A percentile compares a stretch with the other conserved stretches of the same genome.
Evolutionary conservation across 2,797 vertebrate species (phyloP).

Genomic region (Echeneis naucrates): DNA sequence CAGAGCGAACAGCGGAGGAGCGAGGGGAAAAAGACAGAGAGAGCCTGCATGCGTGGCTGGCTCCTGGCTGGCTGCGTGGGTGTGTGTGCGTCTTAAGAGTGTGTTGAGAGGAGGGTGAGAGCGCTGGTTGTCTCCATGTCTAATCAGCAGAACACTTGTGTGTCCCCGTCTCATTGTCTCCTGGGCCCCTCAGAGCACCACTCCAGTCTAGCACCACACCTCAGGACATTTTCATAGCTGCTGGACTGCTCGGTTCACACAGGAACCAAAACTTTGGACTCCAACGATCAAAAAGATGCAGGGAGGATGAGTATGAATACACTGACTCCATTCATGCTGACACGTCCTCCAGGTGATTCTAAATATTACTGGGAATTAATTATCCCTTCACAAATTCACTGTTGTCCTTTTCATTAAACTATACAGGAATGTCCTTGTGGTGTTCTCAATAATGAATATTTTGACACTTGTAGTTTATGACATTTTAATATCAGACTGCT

Average conservation of each 20-base stretch:
- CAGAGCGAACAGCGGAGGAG: slow-evolving; percentile 22
- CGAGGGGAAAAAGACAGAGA: slow-evolving; percentile 45
- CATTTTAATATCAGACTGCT: slow-evolving; percentile 31
- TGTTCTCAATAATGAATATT: background rate
- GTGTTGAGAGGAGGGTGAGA: slow-evolving; percentile 81
- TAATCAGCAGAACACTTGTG: slow-evolving; percentile 85
- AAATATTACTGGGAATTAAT: slow-evolving; percentile 27
- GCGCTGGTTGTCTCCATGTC: slow-evolving; percentile 75
- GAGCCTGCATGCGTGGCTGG: slow-evolving; percentile 53
- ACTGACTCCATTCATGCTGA: background rate
- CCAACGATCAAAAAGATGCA: background rate
- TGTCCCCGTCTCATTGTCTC: slow-evolving; percentile 86
- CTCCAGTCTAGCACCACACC: slow-evolving; percentile 62
- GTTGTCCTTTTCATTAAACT: slow-evolving; percentile 39
- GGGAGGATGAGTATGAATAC: background rate
- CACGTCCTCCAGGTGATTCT: slow-evolving; percentile 14
- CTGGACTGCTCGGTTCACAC: slow-evolving; percentile 15
- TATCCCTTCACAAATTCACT: slow-evolving; percentile 17
- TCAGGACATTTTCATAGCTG: slow-evolving; percentile 66
- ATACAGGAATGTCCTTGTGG: slow-evolving; percentile 23
- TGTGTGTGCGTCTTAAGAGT: slow-evolving; percentile 78
- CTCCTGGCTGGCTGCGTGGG: slow-evolving; percentile 77
- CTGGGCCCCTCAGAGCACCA: slow-evolving; percentile 69
- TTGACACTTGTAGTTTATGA: slow-evolving; percentile 37
- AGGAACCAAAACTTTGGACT: slow-evolving; percentile 22